These are phyloP conservation scores for Nomada lathburiana DNA, from an alignment of 2,888 invertebrate species.

Conservation along the genomic window DNA sequence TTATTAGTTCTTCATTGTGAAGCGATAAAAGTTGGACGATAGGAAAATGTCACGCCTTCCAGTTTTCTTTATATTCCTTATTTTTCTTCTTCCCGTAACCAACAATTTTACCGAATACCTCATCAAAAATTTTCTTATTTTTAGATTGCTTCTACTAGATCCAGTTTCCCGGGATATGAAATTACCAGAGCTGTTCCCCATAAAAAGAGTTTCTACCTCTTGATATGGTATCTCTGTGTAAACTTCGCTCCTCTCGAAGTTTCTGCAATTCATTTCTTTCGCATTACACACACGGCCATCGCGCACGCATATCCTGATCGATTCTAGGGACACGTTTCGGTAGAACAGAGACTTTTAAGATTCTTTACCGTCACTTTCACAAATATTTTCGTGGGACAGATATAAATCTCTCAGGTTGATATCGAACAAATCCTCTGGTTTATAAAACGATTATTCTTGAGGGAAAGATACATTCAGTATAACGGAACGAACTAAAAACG, in stretches of 20 bases:
- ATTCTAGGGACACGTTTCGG: background rate
- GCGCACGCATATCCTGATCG: constrained; percentile 4
- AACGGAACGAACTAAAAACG: background rate
- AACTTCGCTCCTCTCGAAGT: constrained; percentile 53
- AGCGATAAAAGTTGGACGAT: background rate
- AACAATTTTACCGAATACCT: background rate
- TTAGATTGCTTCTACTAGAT: background rate
- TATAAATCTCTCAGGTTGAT: background rate
- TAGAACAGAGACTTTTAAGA: constrained; percentile 2
- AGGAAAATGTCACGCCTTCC: background rate
- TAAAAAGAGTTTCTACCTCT: constrained; percentile 32
- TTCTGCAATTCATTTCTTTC: constrained; percentile 43
- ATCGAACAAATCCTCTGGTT: background rate
- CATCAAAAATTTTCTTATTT: background rate
- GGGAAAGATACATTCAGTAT: background rate
- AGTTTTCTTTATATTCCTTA: background rate
- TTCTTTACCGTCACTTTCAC: constrained; percentile 1
- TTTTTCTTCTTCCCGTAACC: background rate
- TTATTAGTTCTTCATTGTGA: background rate
- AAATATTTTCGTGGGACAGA: background rate
- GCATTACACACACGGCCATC: background rate
- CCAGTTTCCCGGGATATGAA: constrained; percentile 2
- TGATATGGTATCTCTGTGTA: constrained; percentile 17
- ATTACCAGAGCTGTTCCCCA: constrained; percentile 8
- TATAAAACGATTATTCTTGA: background rate